Evolutionary conservation across 1,140 invertebrate species (phyloP).

Genomic region (Sitobion miscanthi): DNA sequence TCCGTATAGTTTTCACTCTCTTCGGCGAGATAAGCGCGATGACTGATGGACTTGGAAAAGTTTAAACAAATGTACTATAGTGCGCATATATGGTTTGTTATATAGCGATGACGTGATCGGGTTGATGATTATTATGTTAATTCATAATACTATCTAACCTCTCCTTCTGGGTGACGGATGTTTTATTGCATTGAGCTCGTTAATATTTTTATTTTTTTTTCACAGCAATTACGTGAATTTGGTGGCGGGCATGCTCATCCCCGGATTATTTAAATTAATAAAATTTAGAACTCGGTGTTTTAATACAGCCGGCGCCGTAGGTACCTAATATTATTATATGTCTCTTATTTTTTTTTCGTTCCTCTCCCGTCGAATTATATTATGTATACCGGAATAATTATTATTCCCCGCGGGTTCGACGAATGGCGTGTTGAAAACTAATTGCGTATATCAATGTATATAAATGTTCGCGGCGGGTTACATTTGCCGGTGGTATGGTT

Average conservation of each 20-base stretch:
- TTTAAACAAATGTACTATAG: not conserved
- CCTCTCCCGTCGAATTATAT: not conserved
- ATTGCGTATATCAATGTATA: not conserved
- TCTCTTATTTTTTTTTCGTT: not conserved
- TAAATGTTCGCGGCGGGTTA: not conserved
- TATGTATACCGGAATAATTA: not conserved
- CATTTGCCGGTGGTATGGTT: not conserved
- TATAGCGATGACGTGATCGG: not conserved
- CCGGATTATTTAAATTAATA: not conserved
- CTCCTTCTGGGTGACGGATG: not conserved
- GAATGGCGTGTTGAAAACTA: slow-evolving; percentile 25
- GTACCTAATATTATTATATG: not conserved
- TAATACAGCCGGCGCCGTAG: not conserved
- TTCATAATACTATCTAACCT: slow-evolving; percentile 11
- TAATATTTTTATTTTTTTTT: not conserved
- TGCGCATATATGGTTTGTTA: not conserved
- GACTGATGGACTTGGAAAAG: not conserved
- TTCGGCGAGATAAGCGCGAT: not conserved
- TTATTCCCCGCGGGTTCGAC: not conserved
- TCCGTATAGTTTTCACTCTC: not conserved
- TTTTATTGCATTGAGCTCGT: not conserved
- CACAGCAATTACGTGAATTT: not conserved
- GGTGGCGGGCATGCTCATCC: not conserved
- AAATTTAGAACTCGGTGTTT: not conserved
- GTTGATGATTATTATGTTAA: slow-evolving; percentile 1